phyloP scores from a whole-genome alignment of 2,113 vertebrate species.

The Phocoena phocoena region DNA sequence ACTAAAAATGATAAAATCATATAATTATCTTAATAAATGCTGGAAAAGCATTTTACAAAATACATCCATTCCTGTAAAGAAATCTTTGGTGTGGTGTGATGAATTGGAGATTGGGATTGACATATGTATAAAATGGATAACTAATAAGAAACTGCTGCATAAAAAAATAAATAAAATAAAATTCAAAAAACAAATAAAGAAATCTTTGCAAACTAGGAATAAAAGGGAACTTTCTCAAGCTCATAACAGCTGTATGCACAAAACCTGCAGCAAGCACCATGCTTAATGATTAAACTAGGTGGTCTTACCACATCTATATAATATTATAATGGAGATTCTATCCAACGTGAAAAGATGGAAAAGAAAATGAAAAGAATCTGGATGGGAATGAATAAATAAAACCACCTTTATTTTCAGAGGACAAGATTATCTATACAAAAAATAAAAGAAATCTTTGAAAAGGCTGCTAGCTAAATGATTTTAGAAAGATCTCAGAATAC shows the following conservation, averaged over 20 bases:
- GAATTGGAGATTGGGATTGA: too few species aligned
- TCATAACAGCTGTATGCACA: neutral
- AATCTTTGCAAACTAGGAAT: too few species aligned
- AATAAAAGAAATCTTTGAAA: neutral
- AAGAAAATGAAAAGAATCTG: neutral
- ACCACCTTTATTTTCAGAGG: neutral
- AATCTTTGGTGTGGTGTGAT: neutral
- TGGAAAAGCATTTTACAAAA: neutral
- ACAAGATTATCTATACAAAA: neutral
- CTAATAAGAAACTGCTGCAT: too few species aligned
- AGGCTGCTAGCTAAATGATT: neutral
- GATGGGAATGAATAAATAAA: neutral
- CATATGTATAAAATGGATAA: too few species aligned
- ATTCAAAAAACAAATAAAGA: too few species aligned
- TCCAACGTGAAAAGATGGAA: neutral
- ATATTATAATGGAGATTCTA: neutral
- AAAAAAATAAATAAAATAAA: too few species aligned
- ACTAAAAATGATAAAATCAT: neutral
- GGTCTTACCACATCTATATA: neutral
- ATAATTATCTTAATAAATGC: neutral
- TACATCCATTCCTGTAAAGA: neutral
- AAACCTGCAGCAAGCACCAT: neutral
- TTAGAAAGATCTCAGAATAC: neutral
- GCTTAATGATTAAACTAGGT: neutral
- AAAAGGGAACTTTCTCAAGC: neutral